Base-by-base conservation (phyloP, 2,797 vertebrate species). In the Selene dorsalis region DNA sequence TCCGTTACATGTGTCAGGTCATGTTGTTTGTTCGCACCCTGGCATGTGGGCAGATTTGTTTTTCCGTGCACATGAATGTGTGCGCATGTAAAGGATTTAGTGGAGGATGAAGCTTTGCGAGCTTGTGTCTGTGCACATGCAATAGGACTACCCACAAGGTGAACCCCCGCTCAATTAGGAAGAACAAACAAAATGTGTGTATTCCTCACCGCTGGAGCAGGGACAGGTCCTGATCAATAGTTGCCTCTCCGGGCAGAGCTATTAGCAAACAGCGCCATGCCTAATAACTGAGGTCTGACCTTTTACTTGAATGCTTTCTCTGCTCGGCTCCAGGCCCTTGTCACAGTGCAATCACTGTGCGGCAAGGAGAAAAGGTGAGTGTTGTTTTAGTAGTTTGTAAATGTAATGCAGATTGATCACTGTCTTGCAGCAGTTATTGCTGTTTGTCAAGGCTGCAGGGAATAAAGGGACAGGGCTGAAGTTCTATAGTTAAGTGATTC, bases 371-470 rank as follows among this genome's bases (percentile, higher is more conserved):
- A 94, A 94, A 93, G 93, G 92, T 94, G 93, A 94, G 86, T 73
- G 82, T 93, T 92, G 90, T 92, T 93, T 94, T 92, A 93, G 92
- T 88, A 88, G 92, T 94, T 93, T 93, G 93, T 91, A 93, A 93
- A 94, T 91, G 87, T 92, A 94, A 94, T 93, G 89, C 84, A 93
- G 93, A 94, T 94, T 93, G 93, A 94, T 94, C 86, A 91, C 93
- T 92, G 91, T 93, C 92, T 90, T 79, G 75, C 79, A 76, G 84
- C 78, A 81, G 80, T 88, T 91, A 90, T 88, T 91, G 89, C 76
- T 78, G 90, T 93, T 91, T 69, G 63, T 92, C 93, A 93, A 91
- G 90, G 92, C 89, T 89, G 75, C 63, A 0, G 84, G 80, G 75
- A 87, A 84, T 88, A 80, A 87, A 83, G 75, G 82, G 85, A 86